A percentile compares a stretch with the other conserved stretches of the same genome.
phyloP scores from a whole-genome alignment of 37 sponge, comb jelly and placozoan species.

The Diacarnus erythraeanus region DNA sequence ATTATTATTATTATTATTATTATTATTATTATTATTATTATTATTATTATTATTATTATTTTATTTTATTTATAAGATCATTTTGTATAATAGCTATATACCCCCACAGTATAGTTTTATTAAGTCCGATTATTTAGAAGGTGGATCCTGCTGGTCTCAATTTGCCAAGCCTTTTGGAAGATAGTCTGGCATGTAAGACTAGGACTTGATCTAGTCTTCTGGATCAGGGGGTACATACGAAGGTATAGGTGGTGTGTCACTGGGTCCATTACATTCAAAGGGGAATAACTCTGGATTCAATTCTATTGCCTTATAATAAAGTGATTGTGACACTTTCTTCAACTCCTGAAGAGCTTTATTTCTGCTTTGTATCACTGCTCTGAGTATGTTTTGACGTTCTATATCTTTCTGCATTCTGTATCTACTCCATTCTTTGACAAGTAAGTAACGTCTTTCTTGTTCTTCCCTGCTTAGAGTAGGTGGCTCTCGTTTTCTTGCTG shows the following conservation, averaged over 20 bases:
- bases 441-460: slow-evolving; percentile 42
- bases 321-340: slow-evolving; percentile 59
- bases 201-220: slow-evolving; percentile 9
- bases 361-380: slow-evolving; percentile 50
- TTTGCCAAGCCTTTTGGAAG: too few relatives aligned
- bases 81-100: too few relatives aligned
- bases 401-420: slow-evolving; percentile 64
- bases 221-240: slow-evolving; percentile 77
- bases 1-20: background rate
- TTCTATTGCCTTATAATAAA: slow-evolving; percentile 65
- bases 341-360: slow-evolving; percentile 78
- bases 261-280: slow-evolving; percentile 47
- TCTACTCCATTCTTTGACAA: slow-evolving; percentile 78
- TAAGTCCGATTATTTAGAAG: too few relatives aligned
- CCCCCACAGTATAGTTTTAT: too few relatives aligned
- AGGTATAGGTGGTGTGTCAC: slow-evolving; percentile 66
- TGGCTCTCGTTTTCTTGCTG: slow-evolving; percentile 68
- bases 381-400: slow-evolving; percentile 30
- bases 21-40: background rate
- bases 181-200: background rate
- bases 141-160: too few relatives aligned
- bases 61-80: background rate
- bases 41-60: background rate
- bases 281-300: slow-evolving; percentile 63
- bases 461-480: slow-evolving; percentile 45